Evolutionary conservation across 1,140 invertebrate genomes (phyloP).

Genomic region (Amphibalanus amphitrite): DNA sequence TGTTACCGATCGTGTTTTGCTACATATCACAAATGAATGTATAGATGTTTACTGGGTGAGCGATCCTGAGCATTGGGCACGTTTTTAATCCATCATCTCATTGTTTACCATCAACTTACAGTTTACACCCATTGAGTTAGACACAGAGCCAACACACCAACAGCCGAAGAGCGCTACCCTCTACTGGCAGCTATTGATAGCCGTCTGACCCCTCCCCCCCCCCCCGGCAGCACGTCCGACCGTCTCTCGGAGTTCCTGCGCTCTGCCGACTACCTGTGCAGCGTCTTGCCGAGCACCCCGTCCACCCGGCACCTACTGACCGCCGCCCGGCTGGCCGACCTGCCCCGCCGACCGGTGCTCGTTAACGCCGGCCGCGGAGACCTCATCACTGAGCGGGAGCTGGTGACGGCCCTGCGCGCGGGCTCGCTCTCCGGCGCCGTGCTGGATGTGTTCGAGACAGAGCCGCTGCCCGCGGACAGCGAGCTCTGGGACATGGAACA

Average conservation of each 20-base stretch:
- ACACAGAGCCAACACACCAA: too few relatives aligned
- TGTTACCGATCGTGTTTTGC: too few relatives aligned
- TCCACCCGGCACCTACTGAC: conserved; percentile 34
- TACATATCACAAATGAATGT: too few relatives aligned
- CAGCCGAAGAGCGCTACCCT: too few relatives aligned
- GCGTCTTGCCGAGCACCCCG: conserved; percentile 35
- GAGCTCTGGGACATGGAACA: conserved; percentile 34
- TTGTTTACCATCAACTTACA: too few relatives aligned
- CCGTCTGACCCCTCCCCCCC: too few relatives aligned
- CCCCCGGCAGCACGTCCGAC: conserved; percentile 15
- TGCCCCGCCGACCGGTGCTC: conserved; percentile 24
- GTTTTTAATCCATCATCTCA: too few relatives aligned
- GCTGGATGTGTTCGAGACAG: conserved; percentile 38
- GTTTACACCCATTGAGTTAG: too few relatives aligned
- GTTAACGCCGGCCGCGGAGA: conserved; percentile 41
- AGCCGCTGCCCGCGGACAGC: conserved; percentile 35
- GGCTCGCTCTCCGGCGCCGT: conserved; percentile 37
- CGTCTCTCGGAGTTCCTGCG: conserved; percentile 28
- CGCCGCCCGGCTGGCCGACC: conserved; percentile 26
- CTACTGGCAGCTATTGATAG: too few relatives aligned
- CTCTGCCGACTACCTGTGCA: conserved; percentile 38
- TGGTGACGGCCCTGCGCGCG: conserved; percentile 35
- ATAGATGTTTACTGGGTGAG: too few relatives aligned
- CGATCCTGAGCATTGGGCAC: too few relatives aligned
- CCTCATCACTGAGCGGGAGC: conserved; percentile 33